Percentiles rank a stretch among this genome's conserved stretches.
Evolutionary conservation across 2,113 vertebrate species (phyloP).

Genomic region (Gulo gulo): DNA sequence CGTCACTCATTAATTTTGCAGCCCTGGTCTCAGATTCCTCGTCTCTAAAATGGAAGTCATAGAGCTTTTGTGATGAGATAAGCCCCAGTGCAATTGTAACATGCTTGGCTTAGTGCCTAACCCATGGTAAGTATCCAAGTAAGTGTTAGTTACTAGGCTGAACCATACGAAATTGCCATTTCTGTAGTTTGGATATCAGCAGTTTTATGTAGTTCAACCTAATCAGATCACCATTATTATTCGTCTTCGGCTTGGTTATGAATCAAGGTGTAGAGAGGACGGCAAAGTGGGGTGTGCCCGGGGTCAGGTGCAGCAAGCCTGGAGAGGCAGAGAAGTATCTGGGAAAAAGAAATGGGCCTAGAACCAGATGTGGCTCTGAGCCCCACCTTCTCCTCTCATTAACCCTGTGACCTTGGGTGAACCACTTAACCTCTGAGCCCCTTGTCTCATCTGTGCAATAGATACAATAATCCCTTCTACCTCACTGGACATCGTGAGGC

Average conservation of each 20-base stretch:
- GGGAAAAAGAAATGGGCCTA: slow-evolving; percentile 51
- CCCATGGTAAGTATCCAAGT: not conserved
- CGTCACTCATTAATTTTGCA: not conserved
- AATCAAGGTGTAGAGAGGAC: not conserved
- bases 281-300: not conserved
- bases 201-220: not conserved
- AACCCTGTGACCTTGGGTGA: slow-evolving; percentile 70
- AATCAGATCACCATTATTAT: not conserved
- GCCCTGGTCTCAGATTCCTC: slow-evolving; percentile 1
- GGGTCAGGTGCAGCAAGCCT: slow-evolving; percentile 23
- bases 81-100: not conserved
- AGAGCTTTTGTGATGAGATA: not conserved
- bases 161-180: slow-evolving; percentile 12
- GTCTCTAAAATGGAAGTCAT: slow-evolving; percentile 15
- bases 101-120: slow-evolving; percentile 3
- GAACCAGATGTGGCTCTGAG: slow-evolving; percentile 56
- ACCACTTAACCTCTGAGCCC: slow-evolving; percentile 71
- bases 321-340: not conserved
- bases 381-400: slow-evolving; percentile 67
- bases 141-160: not conserved
- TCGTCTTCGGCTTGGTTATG: not conserved
- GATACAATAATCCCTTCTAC: slow-evolving; percentile 74
- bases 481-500: slow-evolving; percentile 60
- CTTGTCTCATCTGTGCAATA: slow-evolving; percentile 68
- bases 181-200: not conserved